These are phyloP conservation scores for Tenebrosternarchus preto DNA, from an alignment of 2,113 vertebrate genomes.

Conservation along the genomic window DNA sequence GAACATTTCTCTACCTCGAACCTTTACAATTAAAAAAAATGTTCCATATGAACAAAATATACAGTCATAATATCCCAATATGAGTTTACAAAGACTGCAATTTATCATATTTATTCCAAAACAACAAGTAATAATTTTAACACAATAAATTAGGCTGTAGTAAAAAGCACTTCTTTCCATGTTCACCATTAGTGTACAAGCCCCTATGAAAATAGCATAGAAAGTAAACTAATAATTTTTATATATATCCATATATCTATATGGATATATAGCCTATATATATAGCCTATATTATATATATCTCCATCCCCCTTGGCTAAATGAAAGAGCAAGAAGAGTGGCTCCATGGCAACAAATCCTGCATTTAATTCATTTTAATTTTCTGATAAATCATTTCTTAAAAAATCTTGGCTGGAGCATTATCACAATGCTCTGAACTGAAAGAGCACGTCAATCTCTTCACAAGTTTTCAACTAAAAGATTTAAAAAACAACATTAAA, in stretches of 20 bases:
- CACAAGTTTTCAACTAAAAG: slow-evolving; percentile 47
- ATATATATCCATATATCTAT: slow-evolving; percentile 30
- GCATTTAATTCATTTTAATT: slow-evolving; percentile 38
- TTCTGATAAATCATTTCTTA: slow-evolving; percentile 23
- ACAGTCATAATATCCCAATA: slow-evolving; percentile 7
- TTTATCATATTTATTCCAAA: slow-evolving; percentile 54
- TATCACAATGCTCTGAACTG: slow-evolving; percentile 34
- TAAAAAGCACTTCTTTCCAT: slow-evolving; percentile 75
- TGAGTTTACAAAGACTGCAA: slow-evolving; percentile 3
- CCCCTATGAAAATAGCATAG: slow-evolving; percentile 80
- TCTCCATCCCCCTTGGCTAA: slow-evolving; percentile 66
- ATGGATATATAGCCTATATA: background rate
- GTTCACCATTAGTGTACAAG: slow-evolving; percentile 73
- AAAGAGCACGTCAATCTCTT: slow-evolving; percentile 53
- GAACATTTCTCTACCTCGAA: no score
- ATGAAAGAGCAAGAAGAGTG: slow-evolving; percentile 61
- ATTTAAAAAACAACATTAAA: slow-evolving; percentile 51
- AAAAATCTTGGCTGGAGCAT: slow-evolving; percentile 47
- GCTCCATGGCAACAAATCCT: slow-evolving; percentile 35
- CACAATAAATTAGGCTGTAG: slow-evolving; percentile 79
- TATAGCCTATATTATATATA: slow-evolving; percentile 67
- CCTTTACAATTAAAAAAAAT: no score
- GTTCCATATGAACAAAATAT: no score
- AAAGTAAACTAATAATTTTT: slow-evolving; percentile 71
- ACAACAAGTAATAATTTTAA: slow-evolving; percentile 54